A percentile compares a stretch with the other conserved stretches of the same genome.
These are phyloP conservation scores for Neosalanx taihuensis DNA, from an alignment of 2,797 vertebrate genomes.

Conservation along the genomic window DNA sequence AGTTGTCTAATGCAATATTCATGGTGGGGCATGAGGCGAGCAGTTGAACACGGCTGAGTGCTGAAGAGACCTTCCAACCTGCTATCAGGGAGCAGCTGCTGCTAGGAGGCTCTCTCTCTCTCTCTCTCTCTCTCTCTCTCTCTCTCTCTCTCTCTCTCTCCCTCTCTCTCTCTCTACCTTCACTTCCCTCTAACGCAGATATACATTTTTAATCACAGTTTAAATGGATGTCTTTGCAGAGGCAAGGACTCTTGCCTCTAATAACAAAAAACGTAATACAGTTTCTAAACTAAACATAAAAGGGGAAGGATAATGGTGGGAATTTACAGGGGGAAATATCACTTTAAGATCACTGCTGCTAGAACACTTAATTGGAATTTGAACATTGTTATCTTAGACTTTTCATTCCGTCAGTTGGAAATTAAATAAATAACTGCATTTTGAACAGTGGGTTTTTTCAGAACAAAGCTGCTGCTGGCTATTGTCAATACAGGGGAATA, in stretches of 20 bases:
- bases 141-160: slow-evolving; percentile 33
- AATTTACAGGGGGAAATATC: slow-evolving; percentile 44
- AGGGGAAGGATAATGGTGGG: slow-evolving; percentile 46
- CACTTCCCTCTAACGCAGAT: slow-evolving; percentile 64
- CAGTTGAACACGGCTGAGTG: slow-evolving; percentile 69
- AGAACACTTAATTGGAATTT: slow-evolving; percentile 64
- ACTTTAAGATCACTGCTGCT: slow-evolving; percentile 41
- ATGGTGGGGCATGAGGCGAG: slow-evolving; percentile 68
- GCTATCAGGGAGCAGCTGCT: slow-evolving; percentile 70
- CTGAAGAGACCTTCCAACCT: slow-evolving; percentile 69
- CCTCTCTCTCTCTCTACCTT: slow-evolving; percentile 28
- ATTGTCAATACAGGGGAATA: too few relatives aligned
- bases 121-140: slow-evolving; percentile 36
- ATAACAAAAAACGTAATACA: slow-evolving; percentile 75
- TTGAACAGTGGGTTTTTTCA: slow-evolving; percentile 14
- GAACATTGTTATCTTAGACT: slow-evolving; percentile 62
- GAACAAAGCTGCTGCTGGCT: neutral
- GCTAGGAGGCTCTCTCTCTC: slow-evolving; percentile 45
- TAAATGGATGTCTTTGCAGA: slow-evolving; percentile 78
- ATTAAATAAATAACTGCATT: slow-evolving; percentile 68
- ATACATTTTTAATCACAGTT: slow-evolving; percentile 82
- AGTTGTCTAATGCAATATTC: slow-evolving; percentile 76
- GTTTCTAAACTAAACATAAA: slow-evolving; percentile 73
- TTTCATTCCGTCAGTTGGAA: slow-evolving; percentile 53
- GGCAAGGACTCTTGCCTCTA: slow-evolving; percentile 73